Percentiles rank a stretch among this genome's conserved stretches.
These are phyloP conservation scores for Toxotes lorentzi DNA, from an alignment of 2,797 vertebrate species.

Conservation along the genomic window DNA sequence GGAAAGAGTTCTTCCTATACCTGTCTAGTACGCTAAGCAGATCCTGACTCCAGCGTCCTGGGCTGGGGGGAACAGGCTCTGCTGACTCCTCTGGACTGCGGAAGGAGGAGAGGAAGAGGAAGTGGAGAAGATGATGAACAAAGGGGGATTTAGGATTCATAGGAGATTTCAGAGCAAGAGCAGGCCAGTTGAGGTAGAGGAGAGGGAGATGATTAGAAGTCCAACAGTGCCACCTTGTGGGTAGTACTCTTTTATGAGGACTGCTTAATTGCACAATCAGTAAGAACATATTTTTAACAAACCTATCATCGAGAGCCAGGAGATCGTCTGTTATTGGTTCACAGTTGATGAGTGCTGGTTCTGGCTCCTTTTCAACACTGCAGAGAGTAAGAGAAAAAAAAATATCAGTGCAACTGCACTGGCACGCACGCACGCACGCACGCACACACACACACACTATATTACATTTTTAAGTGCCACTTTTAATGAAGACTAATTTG, in stretches of 20 bases:
- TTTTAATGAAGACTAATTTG: conserved; percentile 57
- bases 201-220: conserved; percentile 30
- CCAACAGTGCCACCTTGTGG: conserved; percentile 77
- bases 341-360: conserved; percentile 47
- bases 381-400: conserved; percentile 25
- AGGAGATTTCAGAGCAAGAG: conserved; percentile 43
- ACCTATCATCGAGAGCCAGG: conserved; percentile 74
- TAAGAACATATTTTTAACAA: conserved; percentile 57
- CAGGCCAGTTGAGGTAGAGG: conserved; percentile 39
- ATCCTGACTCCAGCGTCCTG: conserved; percentile 76
- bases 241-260: not conserved
- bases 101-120: conserved; percentile 29
- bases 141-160: conserved; percentile 38
- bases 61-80: conserved; percentile 66
- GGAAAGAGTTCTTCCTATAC: conserved; percentile 62
- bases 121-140: conserved; percentile 41
- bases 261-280: conserved; percentile 19
- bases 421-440: conserved; percentile 8
- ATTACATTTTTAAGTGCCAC: conserved; percentile 32
- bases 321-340: conserved; percentile 76
- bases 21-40: conserved; percentile 70
- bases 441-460: not conserved
- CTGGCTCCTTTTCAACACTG: conserved; percentile 67
- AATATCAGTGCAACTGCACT: conserved; percentile 53
- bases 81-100: conserved; percentile 64